Evolutionary conservation across 2,797 vertebrate species (phyloP), one percentile per base, ranked within the genome.

Genomic region (Fistularia tabacaria): DNA sequence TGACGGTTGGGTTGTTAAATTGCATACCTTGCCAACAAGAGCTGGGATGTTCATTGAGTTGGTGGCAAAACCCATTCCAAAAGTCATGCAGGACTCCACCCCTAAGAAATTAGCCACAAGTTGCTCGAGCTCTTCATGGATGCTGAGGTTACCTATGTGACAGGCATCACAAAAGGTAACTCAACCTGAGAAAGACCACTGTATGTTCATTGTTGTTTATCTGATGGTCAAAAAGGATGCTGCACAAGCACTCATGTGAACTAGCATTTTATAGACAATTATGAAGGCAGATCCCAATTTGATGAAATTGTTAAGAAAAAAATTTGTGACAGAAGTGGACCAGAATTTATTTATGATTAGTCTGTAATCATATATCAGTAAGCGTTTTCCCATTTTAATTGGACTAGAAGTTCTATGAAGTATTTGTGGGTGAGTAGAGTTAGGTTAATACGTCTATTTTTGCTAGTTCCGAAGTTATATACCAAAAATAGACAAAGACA

Each of bases 21-120:
- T 8, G 49, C 74, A 25, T 56, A 88, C 91, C 88, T 91, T 92
- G 43, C 89, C 88, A 58, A 89, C 79, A 40, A 92, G 87, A 40
- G 94, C 93, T 56, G 97, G 96, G 66, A 99, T 98, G 85, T 98
- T 99, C 93, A 95, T 98, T 0, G 96, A 95, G 81, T 98, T 99
- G 52, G 96, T 97, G 69, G 96, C 96, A 42, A 98, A 99, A 48
- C 97, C 97, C 97, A 99, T 99, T n/a, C 96, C 95, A 49, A 93
- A 97, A 6, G 89, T 87, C 94, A 98, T 93, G 43, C 92, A 87
- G 6, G 93, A 91, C 80, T 99, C 94, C 3, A 95, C 93, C 12
- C 92, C 90, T 38, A 98, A 69, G 59, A 91, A 92, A 39, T 60
- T 54, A 1, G 91, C 88, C 13, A 82, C 84, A 10, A 90, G 88